Base-by-base conservation (phyloP, 2,113 vertebrate genomes). In the Calypte anna region DNA sequence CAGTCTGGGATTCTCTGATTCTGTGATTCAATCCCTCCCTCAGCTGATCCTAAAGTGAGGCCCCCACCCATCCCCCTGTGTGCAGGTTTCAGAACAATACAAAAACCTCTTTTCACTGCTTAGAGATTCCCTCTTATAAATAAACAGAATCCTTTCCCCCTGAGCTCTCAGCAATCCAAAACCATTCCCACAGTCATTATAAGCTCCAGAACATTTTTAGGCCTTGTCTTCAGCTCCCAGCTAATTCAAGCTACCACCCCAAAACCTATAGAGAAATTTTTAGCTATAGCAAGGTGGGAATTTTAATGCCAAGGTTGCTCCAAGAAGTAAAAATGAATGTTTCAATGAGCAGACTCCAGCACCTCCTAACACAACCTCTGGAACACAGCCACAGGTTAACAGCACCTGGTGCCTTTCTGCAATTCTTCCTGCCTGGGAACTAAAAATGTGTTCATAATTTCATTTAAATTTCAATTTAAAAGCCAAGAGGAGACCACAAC, bases 381-480 rank as follows among this genome's bases (percentile, higher is more conserved):
- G 33, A 67, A 36, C 30, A 5, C 0, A 0, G 53, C n/a, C 46
- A 53, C 17, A 7, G 20, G 51, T 59, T 72, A 80, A 72, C 1
- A 5, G 68, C 1, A 1, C 22, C 33, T 3, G 30, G 22, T 33
- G 58, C 46, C 40, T 44, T 31, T 21, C 58, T 1, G 0, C 25
- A 51, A 30, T 38, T 55, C 70, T 8, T 54, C 50, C 51, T 66
- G 76, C 58, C 53, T 2, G 1, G 24, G 16, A 46, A n/a, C 10
- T 38, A 33, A 23, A 81, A 51, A 54, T 8, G 9, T 20, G 8
- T 33, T 76, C 30, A 9, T 19, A 14, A 24, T 55, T 67, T 59
- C 64, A 55, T 25, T 33, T 33, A 33, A 33, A 33, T 33, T 33
- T 33, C 69, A 44, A 19, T 19, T 4, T 48, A 36, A 76, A 85